These are phyloP conservation scores for Apostichopus parvimensis DNA, from an alignment of 35 echinoderm and acorn worm genomes.

Conservation along the genomic window DNA sequence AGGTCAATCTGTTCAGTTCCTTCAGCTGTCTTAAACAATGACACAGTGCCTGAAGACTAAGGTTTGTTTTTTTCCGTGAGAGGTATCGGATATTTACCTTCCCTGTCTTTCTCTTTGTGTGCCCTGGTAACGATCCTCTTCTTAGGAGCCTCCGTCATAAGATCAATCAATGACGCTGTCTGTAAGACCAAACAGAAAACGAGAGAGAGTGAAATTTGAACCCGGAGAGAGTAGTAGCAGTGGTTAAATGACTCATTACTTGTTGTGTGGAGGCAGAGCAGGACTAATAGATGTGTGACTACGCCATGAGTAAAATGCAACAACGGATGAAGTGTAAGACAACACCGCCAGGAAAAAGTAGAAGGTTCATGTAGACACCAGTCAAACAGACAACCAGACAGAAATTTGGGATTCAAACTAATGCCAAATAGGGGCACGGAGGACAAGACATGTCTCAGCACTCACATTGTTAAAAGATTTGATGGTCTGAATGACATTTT, in stretches of 20 bases:
- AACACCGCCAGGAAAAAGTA: background rate
- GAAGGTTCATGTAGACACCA: background rate
- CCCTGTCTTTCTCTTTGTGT: slow-evolving; percentile 77
- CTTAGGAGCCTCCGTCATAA: slow-evolving; percentile 76
- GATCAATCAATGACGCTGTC: slow-evolving; percentile 68
- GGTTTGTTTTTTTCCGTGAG: no score
- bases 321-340: background rate
- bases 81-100: slow-evolving; percentile 35
- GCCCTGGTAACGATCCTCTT: slow-evolving; percentile 86
- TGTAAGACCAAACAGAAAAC: background rate
- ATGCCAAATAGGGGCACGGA: no score
- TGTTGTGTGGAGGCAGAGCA: background rate
- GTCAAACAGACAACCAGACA: no score
- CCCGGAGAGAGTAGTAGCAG: background rate
- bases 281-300: background rate
- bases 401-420: no score
- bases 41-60: no score
- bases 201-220: background rate
- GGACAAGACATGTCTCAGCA: no score
- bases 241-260: background rate
- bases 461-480: no score
- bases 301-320: background rate
- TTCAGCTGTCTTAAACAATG: no score
- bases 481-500: no score
- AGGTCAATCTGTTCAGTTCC: no score